A percentile compares a stretch with the other conserved stretches of the same genome.
Conservation (phyloP, 2,797 vertebrate genomes). For the Vespertilio murinus region DNA sequence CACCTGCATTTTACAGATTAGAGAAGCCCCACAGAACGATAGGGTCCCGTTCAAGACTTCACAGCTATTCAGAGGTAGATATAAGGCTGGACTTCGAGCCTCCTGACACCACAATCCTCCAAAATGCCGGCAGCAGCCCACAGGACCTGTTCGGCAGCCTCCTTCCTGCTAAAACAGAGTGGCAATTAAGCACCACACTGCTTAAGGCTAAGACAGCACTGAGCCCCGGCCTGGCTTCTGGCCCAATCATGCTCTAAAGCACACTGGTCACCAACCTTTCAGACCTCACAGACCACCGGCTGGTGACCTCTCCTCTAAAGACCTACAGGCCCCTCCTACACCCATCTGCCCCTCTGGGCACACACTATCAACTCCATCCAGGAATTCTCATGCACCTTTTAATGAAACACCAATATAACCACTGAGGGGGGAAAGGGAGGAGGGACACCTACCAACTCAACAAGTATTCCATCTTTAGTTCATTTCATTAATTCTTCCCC, state of each 20-base stretch:
- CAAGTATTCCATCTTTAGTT: not conserved
- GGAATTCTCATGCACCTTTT: not conserved
- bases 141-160: too few species aligned
- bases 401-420: not conserved
- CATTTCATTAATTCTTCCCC: not conserved
- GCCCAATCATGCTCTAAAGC: not conserved
- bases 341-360: not conserved
- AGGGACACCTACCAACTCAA: not conserved
- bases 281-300: too few species aligned
- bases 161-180: not conserved
- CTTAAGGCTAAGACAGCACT: not conserved
- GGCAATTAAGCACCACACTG: not conserved
- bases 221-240: not conserved
- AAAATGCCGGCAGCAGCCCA: not conserved
- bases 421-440: not conserved
- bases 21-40: not conserved
- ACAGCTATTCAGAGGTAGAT: not conserved
- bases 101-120: not conserved
- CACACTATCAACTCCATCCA: not conserved
- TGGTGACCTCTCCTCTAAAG: not conserved
- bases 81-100: not conserved
- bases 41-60: not conserved
- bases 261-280: too few species aligned
- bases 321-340: not conserved
- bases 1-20: not conserved